Evolutionary conservation across 2,888 invertebrate genomes (phyloP).

Genomic region (Bellardia pandia): DNA sequence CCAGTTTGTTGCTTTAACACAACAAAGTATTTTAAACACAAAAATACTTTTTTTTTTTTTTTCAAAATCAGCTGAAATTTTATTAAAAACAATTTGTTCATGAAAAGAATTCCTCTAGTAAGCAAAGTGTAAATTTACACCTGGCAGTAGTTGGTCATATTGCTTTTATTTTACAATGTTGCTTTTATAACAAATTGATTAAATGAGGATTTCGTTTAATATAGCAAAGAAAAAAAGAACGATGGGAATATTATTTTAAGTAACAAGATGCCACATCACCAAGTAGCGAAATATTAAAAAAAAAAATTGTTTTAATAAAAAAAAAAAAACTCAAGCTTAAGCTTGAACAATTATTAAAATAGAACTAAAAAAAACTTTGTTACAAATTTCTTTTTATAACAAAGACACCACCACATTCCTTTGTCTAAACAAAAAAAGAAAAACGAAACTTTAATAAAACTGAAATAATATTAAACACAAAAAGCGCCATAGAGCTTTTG

Average conservation of each 20-base stretch:
- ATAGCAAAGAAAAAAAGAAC: slow-evolving; percentile 1
- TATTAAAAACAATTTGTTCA: slow-evolving; percentile 14
- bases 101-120: slow-evolving; percentile 55
- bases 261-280: slow-evolving; percentile 17
- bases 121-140: slow-evolving; percentile 73
- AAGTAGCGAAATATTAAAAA: too few species aligned
- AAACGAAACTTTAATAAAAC: not conserved
- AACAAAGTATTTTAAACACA: slow-evolving; percentile 45
- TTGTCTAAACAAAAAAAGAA: slow-evolving; percentile 12
- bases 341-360: too few species aligned
- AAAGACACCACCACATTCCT: slow-evolving; percentile 18
- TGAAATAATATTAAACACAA: not conserved
- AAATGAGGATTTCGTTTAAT: slow-evolving; percentile 38
- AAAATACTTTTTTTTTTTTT: slow-evolving; percentile 26
- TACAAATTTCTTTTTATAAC: not conserved
- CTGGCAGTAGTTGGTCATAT: slow-evolving; percentile 54
- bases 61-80: slow-evolving; percentile 65
- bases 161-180: not conserved
- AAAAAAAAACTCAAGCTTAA: too few species aligned
- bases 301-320: too few species aligned
- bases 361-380: slow-evolving; percentile 39
- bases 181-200: slow-evolving; percentile 42
- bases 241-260: slow-evolving; percentile 63
- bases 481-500: not conserved
- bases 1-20: slow-evolving; percentile 31